phyloP scores from a whole-genome alignment of 2,888 invertebrate genomes.

The Dasypogon diadema region DNA sequence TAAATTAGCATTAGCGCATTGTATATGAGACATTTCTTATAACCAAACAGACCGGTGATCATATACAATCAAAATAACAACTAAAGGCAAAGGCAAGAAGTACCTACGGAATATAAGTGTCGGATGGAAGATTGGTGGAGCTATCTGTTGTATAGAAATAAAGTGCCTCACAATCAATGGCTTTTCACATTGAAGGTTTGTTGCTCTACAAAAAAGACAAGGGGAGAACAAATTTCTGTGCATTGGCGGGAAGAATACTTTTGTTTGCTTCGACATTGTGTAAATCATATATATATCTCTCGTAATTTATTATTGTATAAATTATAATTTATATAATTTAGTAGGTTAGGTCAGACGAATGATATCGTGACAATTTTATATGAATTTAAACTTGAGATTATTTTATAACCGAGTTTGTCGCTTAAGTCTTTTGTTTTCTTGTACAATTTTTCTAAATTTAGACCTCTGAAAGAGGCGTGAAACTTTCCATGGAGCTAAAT shows the following conservation, averaged over 20 bases:
- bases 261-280: conserved; percentile 48
- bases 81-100: conserved; percentile 7
- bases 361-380: background rate
- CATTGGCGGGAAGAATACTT: conserved; percentile 34
- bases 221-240: conserved; percentile 43
- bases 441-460: too few relatives aligned
- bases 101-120: conserved; percentile 27
- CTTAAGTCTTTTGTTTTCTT: conserved; percentile 44
- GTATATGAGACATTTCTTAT: conserved; percentile 58
- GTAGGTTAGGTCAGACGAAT: conserved; percentile 49
- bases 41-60: conserved; percentile 51
- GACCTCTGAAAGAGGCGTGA: too few relatives aligned
- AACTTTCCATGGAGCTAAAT: too few relatives aligned
- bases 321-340: conserved; percentile 52
- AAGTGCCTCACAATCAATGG: conserved; percentile 50
- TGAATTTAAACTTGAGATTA: conserved; percentile 2
- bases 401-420: conserved; percentile 22
- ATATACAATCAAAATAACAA: conserved; percentile 49
- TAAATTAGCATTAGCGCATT: conserved; percentile 61
- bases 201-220: conserved; percentile 43
- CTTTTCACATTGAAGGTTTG: conserved; percentile 42
- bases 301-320: conserved; percentile 47
- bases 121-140: conserved; percentile 49
- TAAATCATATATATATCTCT: conserved; percentile 42
- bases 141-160: conserved; percentile 7